Evolutionary conservation across 2,888 invertebrate species (phyloP).

Genomic region (Lathronympha strigana): DNA sequence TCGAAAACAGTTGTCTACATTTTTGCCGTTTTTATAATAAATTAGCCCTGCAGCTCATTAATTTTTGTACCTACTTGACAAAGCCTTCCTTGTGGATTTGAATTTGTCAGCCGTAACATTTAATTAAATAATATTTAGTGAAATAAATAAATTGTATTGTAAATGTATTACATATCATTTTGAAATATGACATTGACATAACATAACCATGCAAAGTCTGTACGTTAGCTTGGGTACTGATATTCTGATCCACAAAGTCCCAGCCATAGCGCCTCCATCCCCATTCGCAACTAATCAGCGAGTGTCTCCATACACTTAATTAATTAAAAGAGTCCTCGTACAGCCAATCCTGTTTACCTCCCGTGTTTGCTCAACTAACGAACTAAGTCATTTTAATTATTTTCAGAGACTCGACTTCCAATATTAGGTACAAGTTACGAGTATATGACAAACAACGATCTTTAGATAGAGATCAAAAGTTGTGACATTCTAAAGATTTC

Average conservation of each 20-base stretch:
- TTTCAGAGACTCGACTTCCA: conserved; percentile 41
- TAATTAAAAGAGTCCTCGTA: conserved; percentile 78
- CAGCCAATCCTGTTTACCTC: conserved; percentile 69
- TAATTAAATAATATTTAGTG: no score
- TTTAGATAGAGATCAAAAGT: not conserved
- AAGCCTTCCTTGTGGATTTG: no score
- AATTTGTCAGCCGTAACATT: no score
- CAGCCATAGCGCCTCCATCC: conserved; percentile 42
- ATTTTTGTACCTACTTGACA: no score
- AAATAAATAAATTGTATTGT: no score
- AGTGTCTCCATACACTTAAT: conserved; percentile 71
- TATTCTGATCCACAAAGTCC: conserved; percentile 5
- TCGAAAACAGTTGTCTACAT: no score
- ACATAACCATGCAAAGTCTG: no score
- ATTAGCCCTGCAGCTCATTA: no score
- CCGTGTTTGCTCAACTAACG: conserved; percentile 74
- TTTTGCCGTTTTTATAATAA: no score
- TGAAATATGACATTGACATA: no score
- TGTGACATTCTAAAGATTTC: not conserved
- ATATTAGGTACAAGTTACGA: not conserved
- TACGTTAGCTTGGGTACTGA: not conserved
- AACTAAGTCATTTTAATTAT: conserved; percentile 68
- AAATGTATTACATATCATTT: no score
- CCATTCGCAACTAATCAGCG: conserved; percentile 58
- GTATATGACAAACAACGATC: not conserved